Percentiles rank a stretch among this genome's conserved stretches.
Conservation (phyloP, 2,797 vertebrate species). For the Kryptopterus vitreolus region DNA sequence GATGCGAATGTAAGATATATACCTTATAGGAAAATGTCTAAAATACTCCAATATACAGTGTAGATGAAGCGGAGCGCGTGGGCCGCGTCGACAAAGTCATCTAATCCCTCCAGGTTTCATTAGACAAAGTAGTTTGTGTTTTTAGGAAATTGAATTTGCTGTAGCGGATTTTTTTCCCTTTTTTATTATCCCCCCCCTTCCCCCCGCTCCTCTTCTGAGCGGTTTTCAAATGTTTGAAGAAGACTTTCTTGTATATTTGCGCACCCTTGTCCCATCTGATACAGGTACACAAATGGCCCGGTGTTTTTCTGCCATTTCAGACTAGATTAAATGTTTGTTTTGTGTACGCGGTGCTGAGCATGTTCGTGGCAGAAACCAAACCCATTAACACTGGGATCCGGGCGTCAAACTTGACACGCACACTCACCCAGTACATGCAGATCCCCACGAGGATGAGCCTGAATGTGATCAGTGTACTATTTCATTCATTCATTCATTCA, state of each 20-base stretch:
- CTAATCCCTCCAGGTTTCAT: conserved; percentile 61
- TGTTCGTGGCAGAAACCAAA: conserved; percentile 41
- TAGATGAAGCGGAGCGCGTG: conserved; percentile 48
- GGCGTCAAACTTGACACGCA: conserved; percentile 5
- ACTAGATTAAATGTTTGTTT: conserved; percentile 51
- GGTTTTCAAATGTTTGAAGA: conserved; percentile 51
- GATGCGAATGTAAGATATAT: conserved; percentile 48
- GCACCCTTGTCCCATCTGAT: conserved; percentile 41
- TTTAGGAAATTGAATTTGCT: conserved; percentile 57
- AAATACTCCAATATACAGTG: conserved; percentile 38
- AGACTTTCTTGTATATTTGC: conserved; percentile 41
- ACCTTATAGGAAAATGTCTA: conserved; percentile 53
- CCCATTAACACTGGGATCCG: conserved; percentile 34
- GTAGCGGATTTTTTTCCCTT: conserved; percentile 41
- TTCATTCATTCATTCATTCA: not conserved
- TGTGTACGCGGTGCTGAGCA: conserved; percentile 31
- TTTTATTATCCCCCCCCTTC: conserved; percentile 26
- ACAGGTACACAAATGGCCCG: conserved; percentile 33
- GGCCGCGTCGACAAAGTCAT: conserved; percentile 48
- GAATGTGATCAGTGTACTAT: not conserved
- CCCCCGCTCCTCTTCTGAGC: conserved; percentile 42
- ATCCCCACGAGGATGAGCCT: conserved; percentile 7
- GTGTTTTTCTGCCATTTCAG: conserved; percentile 39
- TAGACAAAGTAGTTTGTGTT: conserved; percentile 60
- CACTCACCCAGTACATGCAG: conserved; percentile 5